Evolutionary conservation across 2,888 invertebrate species (phyloP), one percentile per base, ranked within the genome.

Genomic region (Melanargia galathea): DNA sequence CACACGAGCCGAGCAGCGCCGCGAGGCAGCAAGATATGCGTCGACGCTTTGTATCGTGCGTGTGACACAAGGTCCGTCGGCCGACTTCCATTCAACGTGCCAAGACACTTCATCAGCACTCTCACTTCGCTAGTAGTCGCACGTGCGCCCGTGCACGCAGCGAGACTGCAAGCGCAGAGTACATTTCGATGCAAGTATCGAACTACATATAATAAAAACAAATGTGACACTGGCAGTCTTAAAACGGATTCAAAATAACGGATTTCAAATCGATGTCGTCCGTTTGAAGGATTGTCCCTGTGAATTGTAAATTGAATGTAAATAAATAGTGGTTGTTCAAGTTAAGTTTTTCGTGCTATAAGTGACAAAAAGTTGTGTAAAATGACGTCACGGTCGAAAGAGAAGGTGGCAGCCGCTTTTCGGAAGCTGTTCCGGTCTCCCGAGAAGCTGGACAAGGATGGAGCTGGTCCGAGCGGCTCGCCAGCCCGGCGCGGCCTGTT

Each of bases 391-490:
- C 93, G 95, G 71, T 95, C 96, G 35, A 95, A 95, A 84, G 96
- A 96, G 80, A 96, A 96, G 91, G 94, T 96, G 67, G 94, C 96
- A 30, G 95, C 96, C 26, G 96, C 95, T 57, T 94, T 96, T 85
- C 93, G 95, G 73, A 95, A 95, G 87, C 90, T 96, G 71, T 96
- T 96, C 83, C 94, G 95, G 71, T 94, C 95, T 52, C 93, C 94
- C 18, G 94, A 94, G 78, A 95, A 95, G 80, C 92, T 94, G 62
- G 94, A 94, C 71, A 94, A 93, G 67, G 94, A 93, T 64, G 92
- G 90, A 24, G 92, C 92, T 22, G 92, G 93, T 18, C 93, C 93
- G 62, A 93, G 93, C 61, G 94, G 92, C 35, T 94, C 93, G 18
- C 94, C 94, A 13, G 93, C 93, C 22, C 81, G 93, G 60, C 90